Conservation (phyloP, 1,140 invertebrate species). For the Anadara kagoshimensis region DNA sequence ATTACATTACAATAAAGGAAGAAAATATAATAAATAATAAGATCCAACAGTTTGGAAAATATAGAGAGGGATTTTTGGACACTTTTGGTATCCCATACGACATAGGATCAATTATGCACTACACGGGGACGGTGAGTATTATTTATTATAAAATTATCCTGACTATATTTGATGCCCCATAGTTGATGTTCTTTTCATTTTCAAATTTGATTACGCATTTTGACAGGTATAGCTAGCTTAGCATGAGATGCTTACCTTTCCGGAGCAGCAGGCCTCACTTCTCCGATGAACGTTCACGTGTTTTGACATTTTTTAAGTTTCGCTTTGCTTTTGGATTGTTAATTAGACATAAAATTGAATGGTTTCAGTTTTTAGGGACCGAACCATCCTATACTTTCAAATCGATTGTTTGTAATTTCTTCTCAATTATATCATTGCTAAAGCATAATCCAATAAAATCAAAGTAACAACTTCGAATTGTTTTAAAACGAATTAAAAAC, state of each 20-base stretch:
- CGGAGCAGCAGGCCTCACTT: background rate
- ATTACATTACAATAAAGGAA: constrained; percentile 24
- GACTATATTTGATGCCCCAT: background rate
- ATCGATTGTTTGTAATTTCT: too few species aligned
- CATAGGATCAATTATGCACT: constrained; percentile 42
- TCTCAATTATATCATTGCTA: too few species aligned
- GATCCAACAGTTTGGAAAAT: constrained; percentile 32
- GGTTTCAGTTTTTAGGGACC: too few species aligned
- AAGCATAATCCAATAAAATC: too few species aligned
- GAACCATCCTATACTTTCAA: too few species aligned
- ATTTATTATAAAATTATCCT: background rate
- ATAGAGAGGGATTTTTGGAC: constrained; percentile 12
- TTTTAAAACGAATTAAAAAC: too few species aligned
- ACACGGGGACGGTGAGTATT: constrained; percentile 37
- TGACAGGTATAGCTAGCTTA: background rate
- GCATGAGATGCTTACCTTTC: too few species aligned
- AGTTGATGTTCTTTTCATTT: too few species aligned
- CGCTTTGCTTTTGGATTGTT: too few species aligned
- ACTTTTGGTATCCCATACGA: constrained; percentile 39
- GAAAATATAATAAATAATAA: constrained; percentile 28
- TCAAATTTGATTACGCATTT: background rate
- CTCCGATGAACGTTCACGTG: background rate
- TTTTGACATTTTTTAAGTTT: too few species aligned
- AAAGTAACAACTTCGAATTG: too few species aligned
- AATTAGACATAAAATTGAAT: too few species aligned